Evolutionary conservation across 1,140 invertebrate species (phyloP).

Genomic region (Aporrectodea caliginosa): DNA sequence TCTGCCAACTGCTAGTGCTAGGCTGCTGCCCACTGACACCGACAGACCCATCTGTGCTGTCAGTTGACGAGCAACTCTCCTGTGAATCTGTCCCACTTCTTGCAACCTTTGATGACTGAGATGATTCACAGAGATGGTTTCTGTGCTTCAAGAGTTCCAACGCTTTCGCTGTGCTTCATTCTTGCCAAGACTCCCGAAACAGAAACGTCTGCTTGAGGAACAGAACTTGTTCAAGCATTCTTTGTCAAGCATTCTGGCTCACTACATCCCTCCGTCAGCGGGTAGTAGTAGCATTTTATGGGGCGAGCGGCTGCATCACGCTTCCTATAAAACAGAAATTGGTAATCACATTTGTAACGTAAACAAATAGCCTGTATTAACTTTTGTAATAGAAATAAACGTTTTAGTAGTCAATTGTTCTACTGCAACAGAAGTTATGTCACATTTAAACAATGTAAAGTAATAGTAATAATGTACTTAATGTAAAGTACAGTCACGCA

Average conservation of each 20-base stretch:
- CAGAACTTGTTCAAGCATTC: conserved; percentile 78
- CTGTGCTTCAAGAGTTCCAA: conserved; percentile 79
- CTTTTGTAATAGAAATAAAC: background rate
- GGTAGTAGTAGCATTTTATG: conserved; percentile 88
- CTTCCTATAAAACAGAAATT: conserved; percentile 68
- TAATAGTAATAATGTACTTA: too few species aligned
- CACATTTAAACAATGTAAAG: too few species aligned
- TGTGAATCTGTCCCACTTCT: too few species aligned
- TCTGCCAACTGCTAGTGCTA: too few species aligned
- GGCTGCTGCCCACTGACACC: too few species aligned
- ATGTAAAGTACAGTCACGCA: too few species aligned
- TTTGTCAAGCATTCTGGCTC: conserved; percentile 77
- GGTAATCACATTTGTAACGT: too few species aligned
- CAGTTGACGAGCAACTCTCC: too few species aligned
- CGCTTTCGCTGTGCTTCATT: conserved; percentile 84
- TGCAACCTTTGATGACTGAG: too few species aligned
- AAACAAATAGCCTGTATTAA: background rate
- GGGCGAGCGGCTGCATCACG: conserved; percentile 78
- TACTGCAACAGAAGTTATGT: too few species aligned
- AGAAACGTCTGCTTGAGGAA: conserved; percentile 67
- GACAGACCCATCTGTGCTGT: too few species aligned
- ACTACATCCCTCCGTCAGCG: conserved; percentile 84
- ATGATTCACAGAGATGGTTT: conserved; percentile 71
- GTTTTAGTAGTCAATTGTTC: too few species aligned
- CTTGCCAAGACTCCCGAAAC: conserved; percentile 37